Base-by-base conservation (phyloP, 2,113 vertebrate species). In the Chloroceryle aenea region DNA sequence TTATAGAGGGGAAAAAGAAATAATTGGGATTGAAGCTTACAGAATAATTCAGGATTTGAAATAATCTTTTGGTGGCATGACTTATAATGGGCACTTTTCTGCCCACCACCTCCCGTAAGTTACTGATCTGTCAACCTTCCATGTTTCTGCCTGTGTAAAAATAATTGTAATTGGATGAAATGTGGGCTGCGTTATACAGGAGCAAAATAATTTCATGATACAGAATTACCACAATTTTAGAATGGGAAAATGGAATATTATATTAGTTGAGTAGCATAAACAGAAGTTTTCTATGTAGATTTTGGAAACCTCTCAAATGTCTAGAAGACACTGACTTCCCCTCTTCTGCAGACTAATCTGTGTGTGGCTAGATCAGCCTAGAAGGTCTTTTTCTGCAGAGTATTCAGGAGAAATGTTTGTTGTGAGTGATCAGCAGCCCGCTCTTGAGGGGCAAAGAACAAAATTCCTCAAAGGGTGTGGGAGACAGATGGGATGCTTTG, bases 321-420 rank as follows among this genome's bases (percentile, higher is more conserved):
- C 27, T 64, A 36, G 62, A 36, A 79, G 40, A 40, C 8, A 27
- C 8, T 45, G 12, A 3, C 19, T 85, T 90, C 81, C 20, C 14
- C 3, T 55, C 5, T 62, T 74, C 32, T 4, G 0, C n/a, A 25
- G 6, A 4, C 4, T 2, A 7, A 2, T 56, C 34, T 20, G 9
- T 5, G 22, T 20, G 9, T 5, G 22, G 27, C 50, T 52, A 68
- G 12, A 42, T 47, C 53, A 36, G 7, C 6, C 16, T 74, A 74
- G n/a, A 6, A 78, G 38, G 81, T 21, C 0, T 1, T 3, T 69
- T 8, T 40, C 32, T 58, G 11, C 15, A 50, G 8, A 68, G 2
- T 30, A 47, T 72, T 89, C 11, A 26, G 45, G 29, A 62, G 26
- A 56, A 81, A 13, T 29, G 7, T 25, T 92, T 5, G 0, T 29